Evolutionary conservation across 2,888 invertebrate species (phyloP).

Genomic region (Allacma fusca): DNA sequence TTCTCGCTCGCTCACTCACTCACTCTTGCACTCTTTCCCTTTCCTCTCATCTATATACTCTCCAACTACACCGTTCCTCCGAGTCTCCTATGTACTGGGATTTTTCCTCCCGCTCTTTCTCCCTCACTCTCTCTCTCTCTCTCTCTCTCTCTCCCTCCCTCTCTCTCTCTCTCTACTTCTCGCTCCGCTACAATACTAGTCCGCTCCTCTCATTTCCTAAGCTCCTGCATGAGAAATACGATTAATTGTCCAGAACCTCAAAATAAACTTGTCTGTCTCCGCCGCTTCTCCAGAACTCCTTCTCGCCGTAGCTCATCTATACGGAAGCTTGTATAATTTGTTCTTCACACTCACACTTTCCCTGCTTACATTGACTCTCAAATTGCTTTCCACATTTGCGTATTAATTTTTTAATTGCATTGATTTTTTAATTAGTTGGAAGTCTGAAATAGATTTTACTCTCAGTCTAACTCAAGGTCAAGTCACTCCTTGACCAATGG

Average conservation of each 20-base stretch:
- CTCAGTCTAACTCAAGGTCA: too few species aligned
- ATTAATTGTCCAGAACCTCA: constrained; percentile 32
- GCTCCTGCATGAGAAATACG: constrained; percentile 23
- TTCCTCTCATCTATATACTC: constrained; percentile 24
- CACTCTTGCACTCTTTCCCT: constrained; percentile 26
- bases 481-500: too few species aligned
- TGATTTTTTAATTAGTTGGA: too few species aligned
- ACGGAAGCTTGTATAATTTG: too few species aligned
- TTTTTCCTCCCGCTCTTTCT: constrained; percentile 5
- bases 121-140: too few species aligned
- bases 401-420: too few species aligned
- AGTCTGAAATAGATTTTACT: too few species aligned
- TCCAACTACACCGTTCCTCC: constrained; percentile 4
- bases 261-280: constrained; percentile 1
- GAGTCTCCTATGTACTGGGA: not conserved
- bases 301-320: not conserved
- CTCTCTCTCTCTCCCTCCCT: not conserved
- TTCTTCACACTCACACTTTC: not conserved
- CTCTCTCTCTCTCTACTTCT: not conserved
- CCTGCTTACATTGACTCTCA: too few species aligned
- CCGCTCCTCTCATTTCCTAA: not conserved
- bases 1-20: constrained; percentile 13
- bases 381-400: too few species aligned
- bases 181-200: constrained; percentile 3
- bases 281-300: not conserved